Base-by-base conservation (phyloP, 1,140 invertebrate species). In the Oedothorax gibbosus region DNA sequence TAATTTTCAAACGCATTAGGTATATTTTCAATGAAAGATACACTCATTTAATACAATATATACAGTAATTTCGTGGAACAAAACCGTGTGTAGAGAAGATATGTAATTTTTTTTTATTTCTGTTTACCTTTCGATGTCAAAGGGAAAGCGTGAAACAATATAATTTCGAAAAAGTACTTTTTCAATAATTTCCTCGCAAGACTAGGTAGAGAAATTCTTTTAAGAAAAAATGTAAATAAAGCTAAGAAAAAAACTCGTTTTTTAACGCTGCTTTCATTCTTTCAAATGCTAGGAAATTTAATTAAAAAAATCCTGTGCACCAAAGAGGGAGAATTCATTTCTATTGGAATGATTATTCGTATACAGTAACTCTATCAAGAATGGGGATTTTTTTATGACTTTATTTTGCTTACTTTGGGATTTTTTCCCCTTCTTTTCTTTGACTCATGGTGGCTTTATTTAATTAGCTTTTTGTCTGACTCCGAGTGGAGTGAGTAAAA, bases 391-490 rank as follows among this genome's bases (percentile, higher is more conserved):
- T n/a, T 15, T 15, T 77, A 62, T 77, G 21, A 14, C 49, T 18
- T 66, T 69, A 60, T 72, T 82, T 71, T 77, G 49, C 35, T 77
- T 64, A 50, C 54, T 64, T 49, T 62, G 49, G 49, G 35, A 53
- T 20, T 75, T 75, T 75, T 75, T 66, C 18, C 18, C 21, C 64
- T 71, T 57, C 51, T 73, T 82, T 35, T 35, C 35, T 35, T 82
- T 82, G 53, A 73, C 80, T 71, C 69, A 65, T 82, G 57, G 80
- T 82, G 80, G 69, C 68, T 82, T 82, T 82, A 82, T 82, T 82
- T 82, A 82, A 82, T 82, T 82, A 82, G 80, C 80, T 82, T 82
- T 82, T 82, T 82, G 80, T 82, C 65, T 82, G 80, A 73, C 73
- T 82, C 73, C 80, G 53, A 82, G 57, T 71, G 71, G 78, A 81